These are phyloP conservation scores for Pterobdella sp. DNA, from an alignment of 2,888 invertebrate genomes.

Conservation along the genomic window DNA sequence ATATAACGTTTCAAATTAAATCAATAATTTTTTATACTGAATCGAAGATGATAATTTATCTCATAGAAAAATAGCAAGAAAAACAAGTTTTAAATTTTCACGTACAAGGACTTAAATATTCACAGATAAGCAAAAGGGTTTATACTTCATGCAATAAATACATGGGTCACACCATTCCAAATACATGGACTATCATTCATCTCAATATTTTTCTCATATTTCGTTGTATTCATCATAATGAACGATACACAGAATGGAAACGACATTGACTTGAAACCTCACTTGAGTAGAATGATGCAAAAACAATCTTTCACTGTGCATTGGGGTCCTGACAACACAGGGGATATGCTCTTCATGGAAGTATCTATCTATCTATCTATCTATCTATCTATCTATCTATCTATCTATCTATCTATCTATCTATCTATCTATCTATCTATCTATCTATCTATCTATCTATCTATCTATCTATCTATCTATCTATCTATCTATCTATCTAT, in stretches of 20 bases:
- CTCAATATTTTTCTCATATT: background rate
- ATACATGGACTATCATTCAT: too few relatives aligned
- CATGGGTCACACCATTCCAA: too few relatives aligned
- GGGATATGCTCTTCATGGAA: slow-evolving; percentile 60
- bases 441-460: too few relatives aligned
- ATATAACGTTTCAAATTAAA: too few relatives aligned
- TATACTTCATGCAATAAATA: too few relatives aligned
- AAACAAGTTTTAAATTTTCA: too few relatives aligned
- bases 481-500: background rate
- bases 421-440: background rate
- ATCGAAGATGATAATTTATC: too few relatives aligned
- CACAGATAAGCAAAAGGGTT: too few relatives aligned
- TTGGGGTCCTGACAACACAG: slow-evolving; percentile 82
- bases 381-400: background rate
- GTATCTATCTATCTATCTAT: slow-evolving; percentile 40
- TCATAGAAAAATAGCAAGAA: too few relatives aligned
- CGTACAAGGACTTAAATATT: too few relatives aligned
- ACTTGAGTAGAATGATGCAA: slow-evolving; percentile 86
- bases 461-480: too few relatives aligned
- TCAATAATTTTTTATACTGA: too few relatives aligned
- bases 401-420: background rate
- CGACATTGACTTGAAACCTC: slow-evolving; percentile 89
- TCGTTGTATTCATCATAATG: background rate
- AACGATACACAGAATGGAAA: slow-evolving; percentile 87
- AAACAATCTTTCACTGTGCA: slow-evolving; percentile 97